These are phyloP conservation scores for Mallotus villosus DNA, from an alignment of 2,797 vertebrate species.

Conservation along the genomic window DNA sequence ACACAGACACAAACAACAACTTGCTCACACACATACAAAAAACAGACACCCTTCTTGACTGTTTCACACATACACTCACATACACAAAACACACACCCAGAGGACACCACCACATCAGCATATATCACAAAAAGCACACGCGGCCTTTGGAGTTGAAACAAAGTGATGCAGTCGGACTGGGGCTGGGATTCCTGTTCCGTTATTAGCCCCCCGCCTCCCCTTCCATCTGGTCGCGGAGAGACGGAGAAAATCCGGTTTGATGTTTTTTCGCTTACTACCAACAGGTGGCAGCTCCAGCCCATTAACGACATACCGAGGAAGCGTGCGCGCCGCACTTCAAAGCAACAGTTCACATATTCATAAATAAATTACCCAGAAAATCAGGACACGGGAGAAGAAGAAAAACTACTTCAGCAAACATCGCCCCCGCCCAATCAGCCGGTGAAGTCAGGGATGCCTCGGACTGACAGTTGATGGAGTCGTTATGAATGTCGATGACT, in stretches of 20 bases:
- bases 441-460: not conserved
- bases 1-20: too few species aligned
- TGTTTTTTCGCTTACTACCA: constrained; percentile 22
- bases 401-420: not conserved
- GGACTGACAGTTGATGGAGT: not conserved
- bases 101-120: too few species aligned
- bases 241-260: not conserved
- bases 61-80: too few species aligned
- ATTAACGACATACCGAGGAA: constrained; percentile 40
- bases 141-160: too few species aligned
- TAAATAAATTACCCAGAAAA: constrained; percentile 60
- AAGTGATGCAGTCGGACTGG: too few species aligned
- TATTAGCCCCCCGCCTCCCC: too few species aligned
- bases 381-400: constrained; percentile 24
- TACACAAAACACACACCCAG: too few species aligned
- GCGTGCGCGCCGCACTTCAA: constrained; percentile 56
- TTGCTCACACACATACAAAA: too few species aligned
- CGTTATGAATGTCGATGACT: not conserved
- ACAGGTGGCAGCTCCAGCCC: constrained; percentile 65
- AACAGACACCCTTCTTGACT: too few species aligned
- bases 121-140: too few species aligned
- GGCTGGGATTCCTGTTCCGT: too few species aligned
- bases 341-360: constrained; percentile 57
- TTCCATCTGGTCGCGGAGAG: too few species aligned
- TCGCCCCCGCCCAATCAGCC: not conserved